Evolutionary conservation across 2,797 vertebrate genomes (phyloP).

Genomic region (Falco peregrinus): DNA sequence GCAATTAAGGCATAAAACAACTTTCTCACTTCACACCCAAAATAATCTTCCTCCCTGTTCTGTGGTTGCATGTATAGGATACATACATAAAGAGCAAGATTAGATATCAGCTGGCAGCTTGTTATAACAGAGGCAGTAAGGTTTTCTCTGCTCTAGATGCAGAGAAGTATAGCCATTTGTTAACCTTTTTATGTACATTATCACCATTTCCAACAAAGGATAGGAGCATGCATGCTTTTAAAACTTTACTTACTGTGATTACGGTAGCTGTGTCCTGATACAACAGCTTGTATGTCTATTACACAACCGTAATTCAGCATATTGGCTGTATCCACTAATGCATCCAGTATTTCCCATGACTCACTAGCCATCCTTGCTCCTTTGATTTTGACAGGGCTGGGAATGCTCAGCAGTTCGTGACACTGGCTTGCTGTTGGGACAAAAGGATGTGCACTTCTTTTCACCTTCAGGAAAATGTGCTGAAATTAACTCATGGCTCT

Average conservation of each 20-base stretch:
- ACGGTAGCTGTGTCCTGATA: not conserved
- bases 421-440: constrained; percentile 15
- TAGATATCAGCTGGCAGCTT: not conserved
- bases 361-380: not conserved
- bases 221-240: not conserved
- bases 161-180: not conserved
- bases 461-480: constrained; percentile 31
- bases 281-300: constrained; percentile 17
- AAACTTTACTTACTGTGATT: constrained; percentile 22
- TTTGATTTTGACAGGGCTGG: constrained; percentile 59
- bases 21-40: constrained; percentile 25
- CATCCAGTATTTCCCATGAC: constrained; percentile 14
- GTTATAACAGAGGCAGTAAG: not conserved
- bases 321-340: not conserved
- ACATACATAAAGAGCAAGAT: not conserved
- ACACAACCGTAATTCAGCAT: constrained; percentile 9
- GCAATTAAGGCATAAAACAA: constrained; percentile 58
- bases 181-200: not conserved
- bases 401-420: constrained; percentile 2
- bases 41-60: not conserved
- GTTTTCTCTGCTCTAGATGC: not conserved
- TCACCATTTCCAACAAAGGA: not conserved
- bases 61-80: not conserved
- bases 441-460: constrained; percentile 39
- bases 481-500: constrained; percentile 55